These are phyloP conservation scores for Bathynomus jamesi DNA, from an alignment of 1,140 invertebrate species.

Conservation along the genomic window DNA sequence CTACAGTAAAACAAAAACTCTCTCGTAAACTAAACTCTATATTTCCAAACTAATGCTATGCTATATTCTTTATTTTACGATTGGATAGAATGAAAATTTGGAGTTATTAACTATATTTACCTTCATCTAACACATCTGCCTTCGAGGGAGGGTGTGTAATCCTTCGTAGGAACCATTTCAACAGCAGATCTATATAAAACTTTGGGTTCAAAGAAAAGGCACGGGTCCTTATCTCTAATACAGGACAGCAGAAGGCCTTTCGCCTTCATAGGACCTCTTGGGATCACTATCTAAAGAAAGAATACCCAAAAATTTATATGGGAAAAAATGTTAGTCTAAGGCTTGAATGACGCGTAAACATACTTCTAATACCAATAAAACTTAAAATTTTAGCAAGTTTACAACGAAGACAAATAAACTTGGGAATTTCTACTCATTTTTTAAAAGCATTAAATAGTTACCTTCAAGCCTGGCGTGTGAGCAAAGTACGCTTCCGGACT, in stretches of 20 bases:
- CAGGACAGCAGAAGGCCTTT: conserved; percentile 91
- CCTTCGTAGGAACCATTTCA: conserved; percentile 80
- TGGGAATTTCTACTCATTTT: too few relatives aligned
- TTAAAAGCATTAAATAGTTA: too few relatives aligned
- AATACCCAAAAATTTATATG: conserved; percentile 13
- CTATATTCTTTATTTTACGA: too few relatives aligned
- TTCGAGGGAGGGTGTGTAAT: conserved; percentile 80
- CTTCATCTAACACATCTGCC: conserved; percentile 80
- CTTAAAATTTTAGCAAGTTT: too few relatives aligned
- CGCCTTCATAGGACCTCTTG: conserved; percentile 86
- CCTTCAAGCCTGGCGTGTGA: conserved; percentile 92
- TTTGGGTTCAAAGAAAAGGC: conserved; percentile 96
- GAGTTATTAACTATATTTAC: conserved; percentile 45
- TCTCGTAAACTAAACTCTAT: too few relatives aligned
- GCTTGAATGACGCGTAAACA: too few relatives aligned
- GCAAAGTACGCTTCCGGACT: conserved; percentile 93
- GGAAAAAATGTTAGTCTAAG: too few relatives aligned
- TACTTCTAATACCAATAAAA: too few relatives aligned
- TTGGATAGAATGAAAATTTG: too few relatives aligned
- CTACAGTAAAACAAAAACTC: too few relatives aligned
- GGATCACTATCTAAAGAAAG: conserved; percentile 73
- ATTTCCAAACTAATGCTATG: too few relatives aligned
- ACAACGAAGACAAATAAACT: too few relatives aligned
- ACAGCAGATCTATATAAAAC: conserved; percentile 89
- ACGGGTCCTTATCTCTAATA: conserved; percentile 85